Base-by-base conservation (phyloP, 92 coral and sea anemone genomes). In the Meandrina meandrites region DNA sequence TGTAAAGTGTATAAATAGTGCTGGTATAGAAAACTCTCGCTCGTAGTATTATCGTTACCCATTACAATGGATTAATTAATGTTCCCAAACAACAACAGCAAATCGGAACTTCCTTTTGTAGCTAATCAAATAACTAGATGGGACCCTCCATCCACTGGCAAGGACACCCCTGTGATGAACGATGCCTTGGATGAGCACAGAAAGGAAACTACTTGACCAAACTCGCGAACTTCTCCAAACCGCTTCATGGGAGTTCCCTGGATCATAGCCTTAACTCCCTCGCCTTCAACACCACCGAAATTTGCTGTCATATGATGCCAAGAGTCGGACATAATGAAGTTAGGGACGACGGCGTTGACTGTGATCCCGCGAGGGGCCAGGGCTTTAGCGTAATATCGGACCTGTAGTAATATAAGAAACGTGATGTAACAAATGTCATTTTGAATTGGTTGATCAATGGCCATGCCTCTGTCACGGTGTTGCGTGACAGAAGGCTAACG, bases 311-410 rank as follows among this genome's bases (percentile, higher is more conserved):
- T 84, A 64, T 88, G 86, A 84, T 87, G 91, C 96, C 96, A 94
- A 13, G 96, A 93, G 53, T 94, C 96, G 5, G 96, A 94, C 91
- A 94, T 80, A 64, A 94, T 84, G 79, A 86, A 94, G 45, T 94
- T 94, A 30, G 96, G 96, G 51, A 94, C 91, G 83, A 94, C 91
- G 4, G 93, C 96, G 42, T 94, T 94, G 28, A 94, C 96, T n/a
- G 96, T 94, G 89, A 94, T 94, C 16, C 94, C 91, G 11, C 94
- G 93, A 32, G 94, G 94, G 31, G 94, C 96, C 74, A 94, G 92
- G 81, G 87, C 92, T 79, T 94, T 94, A 64, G 96, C 96, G 79
- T 94, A 94, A 85, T 91, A 94, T 10, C 96, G 92, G 18, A 94
- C 96, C 96, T 94, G 88, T 7, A 31, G 6, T 79, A 10, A 79